A percentile compares a stretch with the other conserved stretches of the same genome.
Evolutionary conservation across 2,113 vertebrate genomes (phyloP).

Genomic region (Lates calcarifer): DNA sequence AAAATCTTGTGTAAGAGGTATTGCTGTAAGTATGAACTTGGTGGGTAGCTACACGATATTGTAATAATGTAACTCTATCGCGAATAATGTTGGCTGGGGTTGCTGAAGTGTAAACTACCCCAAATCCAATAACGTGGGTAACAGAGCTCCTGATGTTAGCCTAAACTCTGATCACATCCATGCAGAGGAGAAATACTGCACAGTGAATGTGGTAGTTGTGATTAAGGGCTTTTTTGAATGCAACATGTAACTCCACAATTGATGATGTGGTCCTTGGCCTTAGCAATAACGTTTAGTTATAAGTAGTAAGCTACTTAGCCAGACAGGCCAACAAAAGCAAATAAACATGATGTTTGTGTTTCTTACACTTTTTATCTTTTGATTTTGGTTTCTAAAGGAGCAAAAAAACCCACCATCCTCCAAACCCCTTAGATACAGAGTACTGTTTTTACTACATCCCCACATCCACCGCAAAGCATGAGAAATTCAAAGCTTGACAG

Average conservation of each 20-base stretch:
- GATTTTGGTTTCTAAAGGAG: not conserved
- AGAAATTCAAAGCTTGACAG: conserved; percentile 40
- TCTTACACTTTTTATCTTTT: not conserved
- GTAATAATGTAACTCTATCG: not conserved
- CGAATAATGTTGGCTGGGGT: not conserved
- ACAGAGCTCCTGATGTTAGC: not conserved
- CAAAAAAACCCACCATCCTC: not conserved
- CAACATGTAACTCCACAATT: not conserved
- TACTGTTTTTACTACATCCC: conserved; percentile 9
- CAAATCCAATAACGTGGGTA: too few relatives aligned
- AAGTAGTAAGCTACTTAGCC: not conserved
- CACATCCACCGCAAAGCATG: not conserved
- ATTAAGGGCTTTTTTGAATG: not conserved
- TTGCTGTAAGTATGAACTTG: too few relatives aligned
- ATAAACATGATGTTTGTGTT: not conserved
- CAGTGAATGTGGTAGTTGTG: not conserved
- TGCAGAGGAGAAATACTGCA: not conserved
- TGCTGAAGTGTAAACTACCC: too few relatives aligned
- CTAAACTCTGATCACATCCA: not conserved
- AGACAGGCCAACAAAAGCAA: not conserved
- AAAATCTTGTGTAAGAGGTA: too few relatives aligned
- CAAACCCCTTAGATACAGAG: not conserved
- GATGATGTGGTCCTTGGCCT: not conserved
- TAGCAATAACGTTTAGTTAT: not conserved
- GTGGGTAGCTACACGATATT: too few relatives aligned